Percentiles rank a stretch among this genome's conserved stretches.
These are phyloP conservation scores for Rambutsinella grinnellia DNA, from an alignment of 2,888 invertebrate genomes.

Conservation along the genomic window DNA sequence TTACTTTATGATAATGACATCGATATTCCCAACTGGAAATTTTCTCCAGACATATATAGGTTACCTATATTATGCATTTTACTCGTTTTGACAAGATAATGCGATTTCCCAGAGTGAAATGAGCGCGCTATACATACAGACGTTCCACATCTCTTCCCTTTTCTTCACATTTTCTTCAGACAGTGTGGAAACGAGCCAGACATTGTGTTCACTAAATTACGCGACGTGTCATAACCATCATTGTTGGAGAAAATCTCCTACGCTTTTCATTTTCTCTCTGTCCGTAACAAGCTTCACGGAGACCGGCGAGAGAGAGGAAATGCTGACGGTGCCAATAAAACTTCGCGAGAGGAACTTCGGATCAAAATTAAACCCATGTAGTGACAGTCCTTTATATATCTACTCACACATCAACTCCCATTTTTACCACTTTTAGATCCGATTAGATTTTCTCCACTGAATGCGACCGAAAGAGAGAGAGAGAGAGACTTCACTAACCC, in stretches of 20 bases:
- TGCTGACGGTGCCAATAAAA: slow-evolving; percentile 8
- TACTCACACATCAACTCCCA: neutral
- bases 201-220: slow-evolving; percentile 13
- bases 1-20: neutral
- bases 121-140: slow-evolving; percentile 9
- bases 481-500: neutral
- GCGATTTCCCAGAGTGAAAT: slow-evolving; percentile 18
- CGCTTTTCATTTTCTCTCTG: neutral
- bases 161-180: neutral
- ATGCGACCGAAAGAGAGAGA: no score
- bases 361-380: neutral
- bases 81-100: slow-evolving; percentile 46
- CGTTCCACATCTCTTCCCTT: neutral
- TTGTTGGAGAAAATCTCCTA: neutral
- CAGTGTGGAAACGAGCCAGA: neutral
- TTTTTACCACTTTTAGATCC: neutral
- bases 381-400: neutral
- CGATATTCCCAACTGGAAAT: neutral
- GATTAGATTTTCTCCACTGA: neutral
- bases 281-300: neutral
- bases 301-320: neutral
- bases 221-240: slow-evolving; percentile 23
- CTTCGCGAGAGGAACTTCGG: neutral
- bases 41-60: slow-evolving; percentile 8
- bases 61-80: slow-evolving; percentile 25